Evolutionary conservation across 2,113 vertebrate species (phyloP), one percentile per base, ranked within the genome.

Genomic region (Melanostigma gelatinosum): DNA sequence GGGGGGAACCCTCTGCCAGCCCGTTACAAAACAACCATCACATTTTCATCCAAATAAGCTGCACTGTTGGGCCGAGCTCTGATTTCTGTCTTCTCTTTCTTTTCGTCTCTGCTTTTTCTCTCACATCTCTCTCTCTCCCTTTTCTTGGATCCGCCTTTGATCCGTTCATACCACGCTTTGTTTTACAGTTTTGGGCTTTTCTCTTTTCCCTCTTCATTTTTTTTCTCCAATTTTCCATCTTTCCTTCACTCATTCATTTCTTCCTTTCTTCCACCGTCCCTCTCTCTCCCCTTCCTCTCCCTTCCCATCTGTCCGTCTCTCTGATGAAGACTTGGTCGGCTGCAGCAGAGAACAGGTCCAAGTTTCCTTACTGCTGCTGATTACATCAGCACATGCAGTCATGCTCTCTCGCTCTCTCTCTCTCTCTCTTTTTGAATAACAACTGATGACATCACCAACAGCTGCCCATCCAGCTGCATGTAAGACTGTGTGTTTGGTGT

Each of bases 361-460:
- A 93, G 69, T 92, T 92, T 94, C 90, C 93, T 83, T 67, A 73
- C 88, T 87, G 90, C 58, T 83, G 65, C 61, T 92, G 92, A 94
- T 95, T 92, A 92, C 93, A 94, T 94, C 93, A 95, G 87, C 91
- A 90, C 92, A 93, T 89, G 86, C 83, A 93, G 83, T 88, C 89
- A 77, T 87, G 63, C 72, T 74, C 77, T 63, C 83, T 77, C 67
- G 54, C 55, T 68, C 82, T 54, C 86, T 80, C 75, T 44, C 24
- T 70, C 42, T 54, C 66, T 64, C 82, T 40, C 63, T 60, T 84
- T 77, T 84, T 88, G 79, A 90, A 83, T 36, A 91, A 88, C 85
- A 90, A 63, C 63, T 87, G 71, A 93, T 91, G 89, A 92, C 88
- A 88, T 93, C 89, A 93, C 75, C 89, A 87, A 82, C 92, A 92